phyloP scores from a whole-genome alignment of 2,113 vertebrate species.

The Epinephelus cyanopodus region DNA sequence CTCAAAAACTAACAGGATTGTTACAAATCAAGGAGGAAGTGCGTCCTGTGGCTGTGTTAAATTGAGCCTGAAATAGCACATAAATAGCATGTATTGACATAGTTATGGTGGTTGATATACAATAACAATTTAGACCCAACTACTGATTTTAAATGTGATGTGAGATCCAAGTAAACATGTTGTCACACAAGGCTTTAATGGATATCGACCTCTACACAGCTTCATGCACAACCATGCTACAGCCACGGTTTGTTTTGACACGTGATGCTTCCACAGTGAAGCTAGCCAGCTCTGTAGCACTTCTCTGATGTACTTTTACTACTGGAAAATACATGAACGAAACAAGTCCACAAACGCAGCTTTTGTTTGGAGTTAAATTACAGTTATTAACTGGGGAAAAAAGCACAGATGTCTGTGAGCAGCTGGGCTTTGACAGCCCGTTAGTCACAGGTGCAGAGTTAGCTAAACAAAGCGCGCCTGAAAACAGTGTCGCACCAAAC shows the following conservation, averaged over 20 bases:
- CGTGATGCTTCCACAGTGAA: conserved; percentile 54
- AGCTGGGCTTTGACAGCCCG: neutral
- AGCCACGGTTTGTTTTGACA: conserved; percentile 78
- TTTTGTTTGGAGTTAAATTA: neutral
- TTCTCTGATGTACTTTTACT: neutral
- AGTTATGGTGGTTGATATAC: neutral
- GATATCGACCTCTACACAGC: neutral
- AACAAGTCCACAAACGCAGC: neutral
- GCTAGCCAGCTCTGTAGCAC: neutral
- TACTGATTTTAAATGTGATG: neutral
- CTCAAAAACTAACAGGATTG: neutral
- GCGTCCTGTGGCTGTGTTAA: neutral
- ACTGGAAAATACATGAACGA: neutral
- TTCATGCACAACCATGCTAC: neutral
- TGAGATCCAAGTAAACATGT: neutral
- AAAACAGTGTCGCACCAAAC: neutral
- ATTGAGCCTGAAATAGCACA: neutral
- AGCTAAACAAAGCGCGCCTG: conserved; percentile 20
- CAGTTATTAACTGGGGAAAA: neutral
- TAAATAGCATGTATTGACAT: neutral
- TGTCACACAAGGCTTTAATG: neutral
- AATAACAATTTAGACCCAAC: neutral
- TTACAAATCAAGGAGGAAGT: neutral
- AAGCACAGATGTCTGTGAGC: neutral
- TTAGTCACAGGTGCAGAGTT: conserved; percentile 7